Evolutionary conservation across 2,888 invertebrate species (phyloP).

Genomic region (Amiota minor): DNA sequence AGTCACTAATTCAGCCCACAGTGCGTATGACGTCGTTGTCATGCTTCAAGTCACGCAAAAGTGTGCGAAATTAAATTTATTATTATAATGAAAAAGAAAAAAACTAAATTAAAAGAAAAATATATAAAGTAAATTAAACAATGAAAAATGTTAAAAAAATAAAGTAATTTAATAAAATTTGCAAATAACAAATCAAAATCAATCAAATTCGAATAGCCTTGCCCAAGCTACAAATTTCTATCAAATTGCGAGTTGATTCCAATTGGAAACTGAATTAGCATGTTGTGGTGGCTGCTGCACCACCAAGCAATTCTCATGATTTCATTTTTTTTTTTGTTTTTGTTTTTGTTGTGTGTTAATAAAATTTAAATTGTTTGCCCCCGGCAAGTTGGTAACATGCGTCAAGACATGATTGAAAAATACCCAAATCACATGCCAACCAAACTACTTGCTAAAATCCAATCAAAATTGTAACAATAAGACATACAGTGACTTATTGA

Average conservation of each 20-base stretch:
- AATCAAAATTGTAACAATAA: slow-evolving; percentile 28
- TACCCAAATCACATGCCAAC: background rate
- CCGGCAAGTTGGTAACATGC: slow-evolving; percentile 16
- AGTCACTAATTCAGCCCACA: background rate
- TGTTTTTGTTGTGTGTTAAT: no score
- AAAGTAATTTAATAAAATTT: slow-evolving; percentile 24
- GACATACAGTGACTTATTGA: slow-evolving; percentile 11
- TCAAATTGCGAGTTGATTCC: slow-evolving; percentile 34
- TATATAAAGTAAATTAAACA: slow-evolving; percentile 3
- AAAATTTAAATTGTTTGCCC: slow-evolving; percentile 22
- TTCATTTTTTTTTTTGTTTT: no score
- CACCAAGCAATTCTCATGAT: no score
- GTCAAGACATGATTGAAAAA: background rate
- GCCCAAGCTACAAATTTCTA: slow-evolving; percentile 29
- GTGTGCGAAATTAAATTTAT: slow-evolving; percentile 8
- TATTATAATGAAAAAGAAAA: background rate
- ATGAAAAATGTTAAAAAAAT: slow-evolving; percentile 1
- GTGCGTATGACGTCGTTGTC: background rate
- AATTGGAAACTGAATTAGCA: slow-evolving; percentile 23
- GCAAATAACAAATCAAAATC: slow-evolving; percentile 18
- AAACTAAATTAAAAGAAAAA: slow-evolving; percentile 14
- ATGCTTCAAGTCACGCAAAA: slow-evolving; percentile 15
- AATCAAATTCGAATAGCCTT: slow-evolving; percentile 37
- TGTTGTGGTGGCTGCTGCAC: slow-evolving; percentile 28
- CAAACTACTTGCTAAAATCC: background rate